Evolutionary conservation across 2,797 vertebrate species (phyloP).

Genomic region (Sciaenops ocellatus): DNA sequence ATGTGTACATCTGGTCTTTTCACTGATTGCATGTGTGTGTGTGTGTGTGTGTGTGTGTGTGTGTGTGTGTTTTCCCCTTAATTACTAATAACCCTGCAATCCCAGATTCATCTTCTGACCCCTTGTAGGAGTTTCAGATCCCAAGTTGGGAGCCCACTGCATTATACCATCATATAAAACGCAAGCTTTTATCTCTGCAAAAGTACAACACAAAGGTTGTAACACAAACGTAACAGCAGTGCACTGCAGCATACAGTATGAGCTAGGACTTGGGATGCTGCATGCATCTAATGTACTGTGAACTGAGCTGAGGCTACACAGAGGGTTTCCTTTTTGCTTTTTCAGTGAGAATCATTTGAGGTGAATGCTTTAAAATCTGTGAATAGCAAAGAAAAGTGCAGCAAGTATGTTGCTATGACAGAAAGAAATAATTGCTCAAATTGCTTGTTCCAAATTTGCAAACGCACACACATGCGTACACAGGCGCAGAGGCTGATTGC

Average conservation of each 20-base stretch:
- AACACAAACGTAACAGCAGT: background rate
- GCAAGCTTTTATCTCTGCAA: background rate
- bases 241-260: background rate
- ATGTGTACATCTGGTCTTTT: background rate
- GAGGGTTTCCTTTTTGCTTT: conserved; percentile 3
- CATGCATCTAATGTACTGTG: background rate
- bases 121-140: background rate
- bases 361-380: background rate
- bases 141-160: background rate
- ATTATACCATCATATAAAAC: background rate
- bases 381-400: conserved; percentile 32
- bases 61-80: too few relatives aligned
- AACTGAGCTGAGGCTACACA: background rate
- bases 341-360: background rate
- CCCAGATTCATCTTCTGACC: too few relatives aligned
- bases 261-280: background rate
- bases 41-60: too few relatives aligned
- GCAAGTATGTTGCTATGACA: background rate
- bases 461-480: background rate
- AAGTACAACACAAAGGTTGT: background rate
- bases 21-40: background rate
- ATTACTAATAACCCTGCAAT: background rate
- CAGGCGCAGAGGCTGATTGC: conserved; percentile 33
- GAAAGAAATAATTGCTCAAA: conserved; percentile 23
- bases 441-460: conserved; percentile 21